Base-by-base conservation (phyloP, 2,888 invertebrate genomes). In the Eilema caniola region DNA sequence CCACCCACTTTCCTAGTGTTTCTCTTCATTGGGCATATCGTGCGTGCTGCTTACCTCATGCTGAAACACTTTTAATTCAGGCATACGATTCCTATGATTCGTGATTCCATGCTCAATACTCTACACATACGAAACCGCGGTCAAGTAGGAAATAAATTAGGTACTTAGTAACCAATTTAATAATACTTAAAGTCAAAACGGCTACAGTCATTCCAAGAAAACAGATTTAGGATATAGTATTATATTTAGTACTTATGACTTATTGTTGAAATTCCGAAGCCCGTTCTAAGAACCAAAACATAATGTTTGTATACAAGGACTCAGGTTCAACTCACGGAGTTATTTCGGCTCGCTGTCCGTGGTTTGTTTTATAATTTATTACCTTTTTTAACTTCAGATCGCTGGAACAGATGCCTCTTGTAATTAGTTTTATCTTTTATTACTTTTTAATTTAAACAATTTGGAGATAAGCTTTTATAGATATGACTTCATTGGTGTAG, bases 321-420 rank as follows among this genome's bases (percentile, higher is more conserved):
- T 37, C 61, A 68, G 62, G 53, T 71, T 73, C 33, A 24, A 37
- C 56, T 47, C 24, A 14, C 41, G 25, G 61, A 70, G 28, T 66
- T 72, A 69, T 59, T 70, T 69, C 37, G 31, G 20, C 41, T 63
- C 25, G 20, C 64, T 65, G 71, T 73, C 72, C 71, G 61, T 56
- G 3, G 31, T 37, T 62, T 66, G 65, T 70, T 61, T 60, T 53
- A 60, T 64, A 70, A 70, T 78, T 80, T 74, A 80, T 76, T 24
- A 31, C 62, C 37, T 56, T 24, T n/a, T 25, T 24, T 73, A 41
- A 66, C 57, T 24, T 56, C 31, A 60, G 62, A 70, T 73, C 71
- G 24, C n/a, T 33, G 66, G 60, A 80, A 80, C 72, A 78, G 74
- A 78, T 76, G 73, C 69, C 61, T 24, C 61, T 71, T 77, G 69